phyloP scores from a whole-genome alignment of 2,888 invertebrate species.

The Liposcelis brunnea region DNA sequence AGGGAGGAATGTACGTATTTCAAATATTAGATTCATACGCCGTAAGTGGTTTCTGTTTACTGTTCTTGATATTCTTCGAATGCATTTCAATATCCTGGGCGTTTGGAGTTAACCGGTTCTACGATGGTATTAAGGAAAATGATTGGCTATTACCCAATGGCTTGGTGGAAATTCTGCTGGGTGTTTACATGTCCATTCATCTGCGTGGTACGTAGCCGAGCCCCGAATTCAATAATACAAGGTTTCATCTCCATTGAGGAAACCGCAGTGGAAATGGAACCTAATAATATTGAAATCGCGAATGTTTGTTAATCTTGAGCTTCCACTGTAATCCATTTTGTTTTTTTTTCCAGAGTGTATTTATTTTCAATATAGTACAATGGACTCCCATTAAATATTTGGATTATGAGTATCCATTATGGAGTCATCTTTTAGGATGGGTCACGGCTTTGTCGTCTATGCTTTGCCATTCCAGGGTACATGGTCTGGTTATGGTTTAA shows the following conservation, averaged over 20 bases:
- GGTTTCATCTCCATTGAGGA: too few species aligned
- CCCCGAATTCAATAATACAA: too few species aligned
- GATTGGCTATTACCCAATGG: constrained; percentile 96
- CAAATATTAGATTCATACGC: constrained; percentile 98
- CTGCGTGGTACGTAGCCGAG: constrained; percentile 71
- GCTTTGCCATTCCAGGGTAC: constrained; percentile 91
- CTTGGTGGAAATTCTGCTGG: constrained; percentile 99
- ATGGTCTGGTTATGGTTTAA: constrained; percentile 73
- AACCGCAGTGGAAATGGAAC: too few species aligned
- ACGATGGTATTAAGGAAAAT: constrained; percentile 94
- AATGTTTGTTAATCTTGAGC: neutral
- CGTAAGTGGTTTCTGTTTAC: constrained; percentile 88
- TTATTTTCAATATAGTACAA: constrained; percentile 84
- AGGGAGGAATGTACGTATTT: constrained; percentile 99
- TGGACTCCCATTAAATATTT: constrained; percentile 91
- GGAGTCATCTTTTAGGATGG: constrained; percentile 98
- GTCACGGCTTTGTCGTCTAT: constrained; percentile 91
- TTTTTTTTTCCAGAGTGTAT: constrained; percentile 58
- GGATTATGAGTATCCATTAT: constrained; percentile 89
- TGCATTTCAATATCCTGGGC: constrained; percentile 98
- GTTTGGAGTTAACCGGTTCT: constrained; percentile 89
- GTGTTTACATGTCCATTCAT: constrained; percentile 82
- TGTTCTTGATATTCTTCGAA: constrained; percentile 97
- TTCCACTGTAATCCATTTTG: neutral
- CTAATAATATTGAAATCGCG: too few species aligned